These are phyloP conservation scores for Damaliscus lunatus DNA, from an alignment of 2,113 vertebrate species.

Conservation along the genomic window DNA sequence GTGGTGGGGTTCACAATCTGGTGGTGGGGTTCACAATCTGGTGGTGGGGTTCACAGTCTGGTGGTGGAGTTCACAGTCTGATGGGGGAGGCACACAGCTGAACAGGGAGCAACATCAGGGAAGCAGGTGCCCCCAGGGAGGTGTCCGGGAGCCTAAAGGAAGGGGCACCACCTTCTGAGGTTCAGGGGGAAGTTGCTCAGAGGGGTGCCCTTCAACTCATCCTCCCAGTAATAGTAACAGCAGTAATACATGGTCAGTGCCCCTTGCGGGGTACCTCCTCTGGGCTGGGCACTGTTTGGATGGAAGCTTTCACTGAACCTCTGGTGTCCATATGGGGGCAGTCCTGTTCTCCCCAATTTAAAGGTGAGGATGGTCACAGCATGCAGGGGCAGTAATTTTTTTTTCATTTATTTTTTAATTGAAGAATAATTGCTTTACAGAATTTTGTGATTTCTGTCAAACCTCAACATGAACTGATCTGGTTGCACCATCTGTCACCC, in stretches of 20 bases:
- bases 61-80: neutral
- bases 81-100: neutral
- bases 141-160: neutral
- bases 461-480: neutral
- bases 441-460: neutral
- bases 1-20: neutral
- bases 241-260: accelerated
- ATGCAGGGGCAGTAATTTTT: neutral
- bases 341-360: neutral
- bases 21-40: neutral
- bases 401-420: neutral
- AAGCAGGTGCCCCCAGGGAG: neutral
- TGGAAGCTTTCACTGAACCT: neutral
- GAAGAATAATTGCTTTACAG: neutral
- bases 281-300: neutral
- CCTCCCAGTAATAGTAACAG: neutral
- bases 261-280: accelerated
- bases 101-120: neutral
- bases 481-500: neutral
- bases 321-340: accelerated
- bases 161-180: neutral
- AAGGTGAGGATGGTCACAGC: neutral
- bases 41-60: too few relatives aligned
- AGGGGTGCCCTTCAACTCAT: neutral
- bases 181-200: neutral